Evolutionary conservation across 2,113 vertebrate genomes (phyloP), one percentile per base, ranked within the genome.

Genomic region (Podarcis raffonei): DNA sequence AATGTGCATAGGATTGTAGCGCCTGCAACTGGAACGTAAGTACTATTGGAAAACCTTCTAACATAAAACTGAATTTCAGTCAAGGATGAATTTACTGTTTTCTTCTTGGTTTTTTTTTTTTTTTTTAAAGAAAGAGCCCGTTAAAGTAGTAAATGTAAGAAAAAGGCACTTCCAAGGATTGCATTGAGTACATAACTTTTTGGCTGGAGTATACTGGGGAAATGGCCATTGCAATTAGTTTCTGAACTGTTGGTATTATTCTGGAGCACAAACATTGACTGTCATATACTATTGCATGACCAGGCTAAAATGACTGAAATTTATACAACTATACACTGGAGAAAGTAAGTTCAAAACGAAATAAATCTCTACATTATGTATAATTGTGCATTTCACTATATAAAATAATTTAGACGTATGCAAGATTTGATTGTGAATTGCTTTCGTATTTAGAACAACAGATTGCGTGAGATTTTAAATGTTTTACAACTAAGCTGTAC

Each of bases 101-200:
- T 2, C 48, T 48, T 48, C 48, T 48, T 48, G 9, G 9, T 48
- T 6, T 42, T 42, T 8, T 8, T 42, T 1, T 48, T 11, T 1
- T 48, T 48, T 8, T 48, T 48, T 48, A 1, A 48, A 48, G 42
- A 48, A 48, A 48, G 42, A 48, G 42, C 42, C 42, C 7, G 42
- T 48, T 48, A 48, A 48, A 48, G 42, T 9, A 48, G 42, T 48
- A 48, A 48, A 48, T 48, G 42, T 48, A 48, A 48, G 42, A 48
- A 48, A 48, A 48, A 9, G 42, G 42, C 42, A 48, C 42, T 48
- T 48, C 42, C 42, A 4, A 48, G 42, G 42, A 48, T 93, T 93
- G 69, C 84, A 65, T 82, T 87, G 90, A 91, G 8, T 48, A 77
- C 68, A 81, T 72, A 22, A 11, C 8, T 6, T 83, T 90, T 91